Percentiles rank a stretch among this genome's conserved stretches.
Conservation (phyloP, 2,113 vertebrate genomes). For the Junco hyemalis region DNA sequence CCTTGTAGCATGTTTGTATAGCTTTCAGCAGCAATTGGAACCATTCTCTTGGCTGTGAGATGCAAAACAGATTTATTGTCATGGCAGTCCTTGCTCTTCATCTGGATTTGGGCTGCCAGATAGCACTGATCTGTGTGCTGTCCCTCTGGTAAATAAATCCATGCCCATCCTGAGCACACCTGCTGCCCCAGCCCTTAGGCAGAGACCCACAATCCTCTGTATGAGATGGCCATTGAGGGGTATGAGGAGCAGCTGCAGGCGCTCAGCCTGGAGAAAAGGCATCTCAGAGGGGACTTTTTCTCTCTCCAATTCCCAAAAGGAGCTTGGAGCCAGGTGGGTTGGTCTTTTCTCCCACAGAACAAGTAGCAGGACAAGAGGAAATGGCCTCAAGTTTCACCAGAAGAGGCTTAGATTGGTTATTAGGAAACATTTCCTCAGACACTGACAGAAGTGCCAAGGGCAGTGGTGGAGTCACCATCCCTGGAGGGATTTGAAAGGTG, state of each 20-base stretch:
- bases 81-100: neutral
- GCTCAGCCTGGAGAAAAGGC: neutral
- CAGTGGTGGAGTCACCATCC: neutral
- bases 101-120: neutral
- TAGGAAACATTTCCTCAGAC: neutral
- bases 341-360: neutral
- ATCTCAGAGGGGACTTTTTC: neutral
- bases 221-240: accelerated
- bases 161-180: accelerated
- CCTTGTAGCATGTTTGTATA: accelerated
- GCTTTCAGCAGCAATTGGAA: neutral
- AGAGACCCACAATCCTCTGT: neutral
- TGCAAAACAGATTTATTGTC: neutral
- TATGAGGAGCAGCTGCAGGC: neutral
- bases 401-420: neutral
- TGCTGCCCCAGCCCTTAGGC: neutral
- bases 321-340: neutral
- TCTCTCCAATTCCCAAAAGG: neutral
- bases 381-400: neutral
- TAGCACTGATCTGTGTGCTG: neutral
- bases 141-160: neutral
- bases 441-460: neutral
- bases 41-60: neutral
- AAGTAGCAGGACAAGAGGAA: neutral
- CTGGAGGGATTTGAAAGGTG: neutral